Base-by-base conservation (phyloP, 2,888 invertebrate species). In the Rotaria macrura region DNA sequence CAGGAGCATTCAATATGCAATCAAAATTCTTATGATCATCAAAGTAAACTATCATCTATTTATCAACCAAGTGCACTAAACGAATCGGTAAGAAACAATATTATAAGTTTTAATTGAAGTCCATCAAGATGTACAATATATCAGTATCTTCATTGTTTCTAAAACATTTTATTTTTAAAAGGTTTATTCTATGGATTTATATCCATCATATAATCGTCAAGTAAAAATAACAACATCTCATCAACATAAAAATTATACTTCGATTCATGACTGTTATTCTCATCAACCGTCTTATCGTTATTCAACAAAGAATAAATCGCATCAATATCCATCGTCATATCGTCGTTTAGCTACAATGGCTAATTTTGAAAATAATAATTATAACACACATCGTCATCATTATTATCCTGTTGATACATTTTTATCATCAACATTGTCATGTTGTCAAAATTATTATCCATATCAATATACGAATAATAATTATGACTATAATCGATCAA, bases 401-500 rank as follows among this genome's bases (percentile, higher is more conserved):
- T 43, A 43, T 79, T 79, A 79, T 79, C 79, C 79, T 38, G 43
- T n/a, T 43, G 40, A 79, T 43, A n/a, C 43, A 79, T 29, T 25
- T 29, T 25, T 43, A 43, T 29, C 65, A 65, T 25, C 43, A 43
- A n/a, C n/a, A n/a, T n/a, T n/a, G n/a, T 79, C 79, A 43, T n/a
- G 10, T 23, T 43, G 25, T 25, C 79, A 43, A 6, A 40, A 79
- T 79, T 43, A 79, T 43, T 25, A 79, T 43, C 79, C 43, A 79
- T 79, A 79, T 79, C 79, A 14, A 12, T 79, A 79, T 79, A 79
- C 79, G 43, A 79, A 79, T 43, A 43, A 79, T 25, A 79, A 43
- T n/a, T 79, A 79, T 79, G 79, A 79, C 14, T 79, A 79, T 43
- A 43, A n/a, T 43, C 79, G 79, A 43, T 65, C 65, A 65, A 79